phyloP scores from a whole-genome alignment of 2,113 vertebrate species.

The Coturnix japonica region DNA sequence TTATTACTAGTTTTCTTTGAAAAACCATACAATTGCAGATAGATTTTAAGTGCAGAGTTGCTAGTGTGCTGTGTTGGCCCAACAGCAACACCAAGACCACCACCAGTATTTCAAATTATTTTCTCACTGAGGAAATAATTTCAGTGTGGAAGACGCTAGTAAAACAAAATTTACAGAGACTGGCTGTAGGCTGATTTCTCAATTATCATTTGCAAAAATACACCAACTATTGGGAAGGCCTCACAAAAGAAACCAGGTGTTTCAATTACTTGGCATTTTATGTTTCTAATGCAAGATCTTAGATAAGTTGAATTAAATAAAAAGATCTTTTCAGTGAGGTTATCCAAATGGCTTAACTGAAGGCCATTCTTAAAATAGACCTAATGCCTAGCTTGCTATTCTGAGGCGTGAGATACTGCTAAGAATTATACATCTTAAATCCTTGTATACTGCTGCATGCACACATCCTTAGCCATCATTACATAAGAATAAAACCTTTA shows the following conservation, averaged over 20 bases:
- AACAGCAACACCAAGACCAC: neutral
- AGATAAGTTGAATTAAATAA: neutral
- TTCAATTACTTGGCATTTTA: neutral
- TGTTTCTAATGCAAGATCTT: neutral
- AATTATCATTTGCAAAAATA: neutral
- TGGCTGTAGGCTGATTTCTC: neutral
- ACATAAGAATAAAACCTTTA: neutral
- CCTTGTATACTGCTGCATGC: neutral
- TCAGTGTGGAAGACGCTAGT: neutral
- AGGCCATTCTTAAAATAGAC: neutral
- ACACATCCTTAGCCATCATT: neutral
- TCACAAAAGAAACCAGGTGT: neutral
- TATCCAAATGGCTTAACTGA: conserved; percentile 5
- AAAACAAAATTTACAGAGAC: neutral
- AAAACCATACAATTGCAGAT: neutral
- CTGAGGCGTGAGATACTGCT: neutral
- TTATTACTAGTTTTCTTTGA: neutral
- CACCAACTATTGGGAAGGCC: rapidly evolving
- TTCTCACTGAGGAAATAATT: neutral
- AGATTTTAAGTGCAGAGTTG: neutral
- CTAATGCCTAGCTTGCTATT: neutral
- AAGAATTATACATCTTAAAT: conserved; percentile 14
- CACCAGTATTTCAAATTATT: neutral
- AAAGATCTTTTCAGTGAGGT: neutral
- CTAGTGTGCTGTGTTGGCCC: neutral